Base-by-base conservation (phyloP, 2,888 invertebrate genomes). In the Drosophila atroscutellata region DNA sequence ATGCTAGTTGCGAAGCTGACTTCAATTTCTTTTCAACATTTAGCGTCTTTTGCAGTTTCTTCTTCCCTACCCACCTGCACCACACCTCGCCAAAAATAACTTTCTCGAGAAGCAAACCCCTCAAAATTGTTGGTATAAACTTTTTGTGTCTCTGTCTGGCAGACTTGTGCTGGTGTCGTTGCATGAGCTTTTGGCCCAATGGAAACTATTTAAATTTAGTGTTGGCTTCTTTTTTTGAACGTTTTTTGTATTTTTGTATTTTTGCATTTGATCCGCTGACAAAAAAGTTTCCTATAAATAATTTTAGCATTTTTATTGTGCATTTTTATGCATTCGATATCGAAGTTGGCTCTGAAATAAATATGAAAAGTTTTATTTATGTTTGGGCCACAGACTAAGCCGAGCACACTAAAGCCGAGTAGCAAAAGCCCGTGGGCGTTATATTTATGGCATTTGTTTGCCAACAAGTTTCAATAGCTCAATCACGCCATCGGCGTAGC, bases 231-330 rank as follows among this genome's bases (percentile, higher is more conserved):
- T 34, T 60, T 28, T 34, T 42, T n/a, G 9, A 13, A 51, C 4
- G 54, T n/a, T 34, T 60, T 69, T 56, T 62, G 42, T 39, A 18
- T 34, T 60, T 69, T 56, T 62, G 42, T 39, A 18, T 70, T 55
- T 65, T 51, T 66, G 34, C 58, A 51, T 64, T 18, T 67, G 80
- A 90, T 85, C 79, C 65, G 70, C 54, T 52, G 36, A 56, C 59
- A 61, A 59, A 65, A 72, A 86, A 84, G 81, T 88, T 86, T 80
- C 70, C 75, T 75, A 90, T 86, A 86, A 90, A 90, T 86, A 86
- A 86, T 89, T 90, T 79, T 90, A 83, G 85, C 90, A 85, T 90
- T 90, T 90, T 85, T 90, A 90, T 90, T 88, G 90, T 85, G 85
- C 86, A 85, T 88, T 85, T 89, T 90, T 88, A 80, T 85, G 89